Evolutionary conservation across 2,113 vertebrate genomes (phyloP), one percentile per base, ranked within the genome.

Genomic region (Sigmodon hispidus): DNA sequence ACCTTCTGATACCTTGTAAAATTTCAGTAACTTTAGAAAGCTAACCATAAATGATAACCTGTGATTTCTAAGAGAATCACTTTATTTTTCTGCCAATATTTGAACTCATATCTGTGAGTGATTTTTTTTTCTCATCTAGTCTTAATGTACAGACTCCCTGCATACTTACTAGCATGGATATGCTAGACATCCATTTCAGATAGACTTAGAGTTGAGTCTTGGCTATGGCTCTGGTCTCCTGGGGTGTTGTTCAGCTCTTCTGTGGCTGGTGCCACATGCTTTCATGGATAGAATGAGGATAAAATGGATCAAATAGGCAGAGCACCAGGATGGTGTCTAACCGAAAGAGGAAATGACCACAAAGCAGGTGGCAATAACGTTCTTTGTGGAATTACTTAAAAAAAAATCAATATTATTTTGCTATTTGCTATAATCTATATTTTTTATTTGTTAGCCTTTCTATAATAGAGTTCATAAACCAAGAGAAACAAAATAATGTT

Each of bases 401-500:
- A 57, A 34, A 61, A 48, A 21, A 36, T 15, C 45, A 61, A 77
- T 2, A 65, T 83, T 45, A 86, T 77, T 96, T 96, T 90, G 2
- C 34, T 63, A 84, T 77, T 94, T 81, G 22, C 36, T 93, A n/a
- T n/a, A n/a, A n/a, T n/a, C n/a, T n/a, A n/a, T 92, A 65, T 29
- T 11, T 80, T 88, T 34, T 40, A 24, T 73, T 16, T 45, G 45
- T 24, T 83, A 69, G 29, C 72, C 13, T 80, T 94, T 61, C 90
- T 50, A 16, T 59, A 96, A 75, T 34, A 69, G n/a, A 85, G 70
- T 45, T 90, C 50, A 95, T 90, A 96, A 96, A 76, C 76, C 9
- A 72, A 94, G 87, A 93, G 55, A 96, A 75, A 55, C 69, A 86
- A 87, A 90, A n/a, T 77, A 61, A 10, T 70, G n/a, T 92, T 95